Conservation (phyloP, 2,797 vertebrate species). For the Simalia tracyae region DNA sequence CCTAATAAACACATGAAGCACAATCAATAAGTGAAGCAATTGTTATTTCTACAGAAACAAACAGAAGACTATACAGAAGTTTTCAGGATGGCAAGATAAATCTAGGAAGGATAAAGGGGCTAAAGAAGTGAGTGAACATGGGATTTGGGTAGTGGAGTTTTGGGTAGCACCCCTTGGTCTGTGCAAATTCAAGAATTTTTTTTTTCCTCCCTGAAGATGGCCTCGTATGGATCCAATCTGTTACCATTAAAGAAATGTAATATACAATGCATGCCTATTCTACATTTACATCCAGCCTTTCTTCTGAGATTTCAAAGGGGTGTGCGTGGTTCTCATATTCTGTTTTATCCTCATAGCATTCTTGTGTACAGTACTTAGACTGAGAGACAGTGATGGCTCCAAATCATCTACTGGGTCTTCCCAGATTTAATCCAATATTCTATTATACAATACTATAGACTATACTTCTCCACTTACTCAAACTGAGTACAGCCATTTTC, state of each 20-base stretch:
- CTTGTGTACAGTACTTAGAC: background rate
- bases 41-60: background rate
- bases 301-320: background rate
- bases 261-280: background rate
- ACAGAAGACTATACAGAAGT: background rate
- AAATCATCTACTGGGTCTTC: background rate
- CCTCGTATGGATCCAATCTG: background rate
- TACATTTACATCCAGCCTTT: background rate
- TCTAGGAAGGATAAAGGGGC: background rate
- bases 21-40: background rate
- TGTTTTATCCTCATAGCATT: background rate
- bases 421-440: background rate
- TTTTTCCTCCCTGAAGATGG: background rate
- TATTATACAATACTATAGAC: background rate
- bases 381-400: background rate
- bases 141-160: background rate
- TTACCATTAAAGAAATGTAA: slow-evolving; percentile 15
- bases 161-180: background rate
- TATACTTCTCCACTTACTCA: background rate
- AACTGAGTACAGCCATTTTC: slow-evolving; percentile 27
- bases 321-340: background rate
- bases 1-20: background rate
- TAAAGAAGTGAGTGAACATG: background rate
- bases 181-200: background rate
- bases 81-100: background rate